Evolutionary conservation across 1,140 invertebrate species (phyloP).

Genomic region (Anagrus nilaparvatae): DNA sequence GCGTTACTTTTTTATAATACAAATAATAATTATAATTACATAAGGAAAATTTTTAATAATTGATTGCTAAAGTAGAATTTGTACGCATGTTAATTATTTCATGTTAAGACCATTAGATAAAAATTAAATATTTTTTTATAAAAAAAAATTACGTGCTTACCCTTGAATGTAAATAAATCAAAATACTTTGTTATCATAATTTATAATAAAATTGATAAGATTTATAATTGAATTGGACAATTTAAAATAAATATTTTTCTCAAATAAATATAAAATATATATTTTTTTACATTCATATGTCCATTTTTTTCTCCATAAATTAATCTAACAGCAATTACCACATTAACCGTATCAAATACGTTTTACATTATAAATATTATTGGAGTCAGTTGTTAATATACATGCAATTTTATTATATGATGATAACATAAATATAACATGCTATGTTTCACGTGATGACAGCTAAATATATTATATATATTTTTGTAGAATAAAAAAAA

Average conservation of each 20-base stretch:
- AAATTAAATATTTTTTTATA: too few species aligned
- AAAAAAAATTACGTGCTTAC: too few species aligned
- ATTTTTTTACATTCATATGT: background rate
- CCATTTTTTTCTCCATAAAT: slow-evolving; percentile 27
- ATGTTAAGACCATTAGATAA: too few species aligned
- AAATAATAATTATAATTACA: background rate
- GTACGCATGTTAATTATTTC: too few species aligned
- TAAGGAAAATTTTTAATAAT: background rate
- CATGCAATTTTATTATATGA: too few species aligned
- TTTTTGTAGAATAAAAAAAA: background rate
- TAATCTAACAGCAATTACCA: slow-evolving; percentile 31
- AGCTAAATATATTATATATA: background rate
- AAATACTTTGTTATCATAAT: too few species aligned
- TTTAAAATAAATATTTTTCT: too few species aligned
- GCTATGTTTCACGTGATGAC: background rate
- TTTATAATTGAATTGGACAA: too few species aligned
- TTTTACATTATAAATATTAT: slow-evolving; percentile 17
- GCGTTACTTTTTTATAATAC: slow-evolving; percentile 4
- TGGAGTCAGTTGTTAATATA: slow-evolving; percentile 31
- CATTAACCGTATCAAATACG: slow-evolving; percentile 23
- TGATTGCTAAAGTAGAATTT: background rate
- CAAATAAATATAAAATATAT: too few species aligned
- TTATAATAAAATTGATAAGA: too few species aligned
- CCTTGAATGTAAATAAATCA: too few species aligned
- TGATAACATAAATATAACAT: slow-evolving; percentile 7